Evolutionary conservation across 2,888 invertebrate species (phyloP).

Genomic region (Meteorus colon): DNA sequence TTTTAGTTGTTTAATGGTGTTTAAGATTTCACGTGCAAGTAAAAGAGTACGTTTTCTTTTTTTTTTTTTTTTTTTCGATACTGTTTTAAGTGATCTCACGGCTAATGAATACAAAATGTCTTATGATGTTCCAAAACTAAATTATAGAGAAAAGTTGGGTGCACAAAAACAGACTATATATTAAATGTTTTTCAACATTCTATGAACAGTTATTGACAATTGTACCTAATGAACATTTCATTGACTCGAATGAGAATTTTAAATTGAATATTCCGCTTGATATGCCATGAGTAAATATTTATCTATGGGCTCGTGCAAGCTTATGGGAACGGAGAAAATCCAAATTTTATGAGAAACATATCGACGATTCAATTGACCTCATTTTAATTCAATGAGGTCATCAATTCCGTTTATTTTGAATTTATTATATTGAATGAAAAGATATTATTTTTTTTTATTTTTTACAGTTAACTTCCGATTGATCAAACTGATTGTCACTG

Average conservation of each 20-base stretch:
- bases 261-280: too few species aligned
- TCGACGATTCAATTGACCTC: too few species aligned
- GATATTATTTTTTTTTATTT: slow-evolving; percentile 5
- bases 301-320: too few species aligned
- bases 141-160: not conserved
- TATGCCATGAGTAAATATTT: too few species aligned
- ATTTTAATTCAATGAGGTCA: too few species aligned
- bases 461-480: slow-evolving; percentile 50
- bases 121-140: not conserved
- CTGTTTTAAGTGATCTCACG: not conserved
- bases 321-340: too few species aligned
- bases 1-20: not conserved
- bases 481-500: slow-evolving; percentile 35
- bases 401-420: too few species aligned
- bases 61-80: not conserved
- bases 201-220: not conserved
- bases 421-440: not conserved
- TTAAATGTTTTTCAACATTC: not conserved
- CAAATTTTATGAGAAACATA: too few species aligned
- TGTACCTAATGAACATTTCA: not conserved
- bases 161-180: not conserved
- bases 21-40: too few species aligned
- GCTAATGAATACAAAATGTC: not conserved
- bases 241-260: not conserved
- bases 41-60: not conserved